These are phyloP conservation scores for Psittacus erithacus DNA, from an alignment of 2,113 vertebrate genomes.

Conservation along the genomic window DNA sequence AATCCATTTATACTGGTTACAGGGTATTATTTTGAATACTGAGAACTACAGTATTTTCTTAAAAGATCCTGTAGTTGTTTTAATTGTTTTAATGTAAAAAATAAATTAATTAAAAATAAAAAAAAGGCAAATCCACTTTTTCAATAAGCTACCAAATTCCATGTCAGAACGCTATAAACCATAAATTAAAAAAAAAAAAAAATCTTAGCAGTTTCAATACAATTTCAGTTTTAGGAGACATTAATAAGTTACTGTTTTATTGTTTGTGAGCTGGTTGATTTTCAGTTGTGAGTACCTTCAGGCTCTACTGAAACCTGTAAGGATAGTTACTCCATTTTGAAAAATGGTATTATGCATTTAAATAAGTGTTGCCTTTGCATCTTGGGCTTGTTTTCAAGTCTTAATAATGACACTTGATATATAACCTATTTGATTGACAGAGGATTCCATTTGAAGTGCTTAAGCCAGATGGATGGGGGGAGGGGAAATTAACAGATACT, in stretches of 20 bases:
- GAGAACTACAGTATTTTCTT: background rate
- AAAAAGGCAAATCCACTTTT: background rate
- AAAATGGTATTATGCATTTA: background rate
- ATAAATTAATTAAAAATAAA: background rate
- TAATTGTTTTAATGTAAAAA: background rate
- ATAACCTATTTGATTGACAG: conserved; percentile 24
- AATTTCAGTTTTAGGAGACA: background rate
- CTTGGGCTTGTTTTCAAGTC: background rate
- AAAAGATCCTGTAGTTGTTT: background rate
- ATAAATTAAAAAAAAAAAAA: background rate
- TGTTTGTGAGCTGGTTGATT: background rate
- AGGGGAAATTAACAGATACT: background rate
- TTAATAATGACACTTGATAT: background rate
- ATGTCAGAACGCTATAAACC: background rate
- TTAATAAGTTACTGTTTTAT: background rate
- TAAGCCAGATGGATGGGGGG: background rate
- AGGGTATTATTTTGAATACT: background rate
- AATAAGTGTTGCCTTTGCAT: background rate
- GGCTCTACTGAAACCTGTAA: background rate
- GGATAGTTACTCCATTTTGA: background rate
- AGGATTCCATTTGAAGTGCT: conserved; percentile 16
- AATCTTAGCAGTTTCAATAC: background rate
- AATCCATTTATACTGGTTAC: background rate
- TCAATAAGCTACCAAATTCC: background rate
- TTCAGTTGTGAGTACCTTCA: background rate